These are phyloP conservation scores for Saxidomus purpurata DNA, from an alignment of 1,140 invertebrate species.

Conservation along the genomic window DNA sequence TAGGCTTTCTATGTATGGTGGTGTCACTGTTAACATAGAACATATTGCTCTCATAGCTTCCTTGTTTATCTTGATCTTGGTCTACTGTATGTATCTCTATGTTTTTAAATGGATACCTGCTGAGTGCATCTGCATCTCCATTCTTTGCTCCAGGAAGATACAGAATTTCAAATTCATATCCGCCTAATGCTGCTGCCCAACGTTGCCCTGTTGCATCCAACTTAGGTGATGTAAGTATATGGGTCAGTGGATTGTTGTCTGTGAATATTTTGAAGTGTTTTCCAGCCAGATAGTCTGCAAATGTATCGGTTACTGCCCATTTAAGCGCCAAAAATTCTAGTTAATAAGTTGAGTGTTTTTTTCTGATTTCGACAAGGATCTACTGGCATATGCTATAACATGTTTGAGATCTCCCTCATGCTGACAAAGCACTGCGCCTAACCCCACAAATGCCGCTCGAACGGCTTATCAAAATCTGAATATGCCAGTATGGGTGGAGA, in stretches of 20 bases:
- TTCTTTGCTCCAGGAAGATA: slow-evolving; percentile 58
- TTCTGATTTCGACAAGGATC: slow-evolving; percentile 48
- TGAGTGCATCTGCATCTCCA: slow-evolving; percentile 65
- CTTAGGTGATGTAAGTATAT: slow-evolving; percentile 63
- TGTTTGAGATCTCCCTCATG: background rate
- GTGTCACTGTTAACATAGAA: background rate
- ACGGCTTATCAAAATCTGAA: background rate
- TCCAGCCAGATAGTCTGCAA: slow-evolving; percentile 56
- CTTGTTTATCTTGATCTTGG: background rate
- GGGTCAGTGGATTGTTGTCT: slow-evolving; percentile 59
- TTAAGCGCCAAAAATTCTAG: slow-evolving; percentile 44
- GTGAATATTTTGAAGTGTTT: slow-evolving; percentile 50
- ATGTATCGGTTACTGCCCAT: slow-evolving; percentile 66
- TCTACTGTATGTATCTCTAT: background rate
- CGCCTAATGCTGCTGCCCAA: slow-evolving; percentile 58
- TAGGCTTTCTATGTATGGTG: background rate
- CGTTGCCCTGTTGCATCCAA: slow-evolving; percentile 68
- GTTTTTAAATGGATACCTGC: slow-evolving; percentile 23
- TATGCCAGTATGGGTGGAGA: background rate
- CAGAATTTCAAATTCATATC: slow-evolving; percentile 57
- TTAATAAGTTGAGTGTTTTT: slow-evolving; percentile 42
- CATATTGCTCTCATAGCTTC: background rate
- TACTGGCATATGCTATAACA: slow-evolving; percentile 27
- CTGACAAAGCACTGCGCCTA: slow-evolving; percentile 35
- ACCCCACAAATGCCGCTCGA: background rate